These are phyloP conservation scores for Oreotrochilus melanogaster DNA, from an alignment of 2,113 vertebrate genomes.

Conservation along the genomic window DNA sequence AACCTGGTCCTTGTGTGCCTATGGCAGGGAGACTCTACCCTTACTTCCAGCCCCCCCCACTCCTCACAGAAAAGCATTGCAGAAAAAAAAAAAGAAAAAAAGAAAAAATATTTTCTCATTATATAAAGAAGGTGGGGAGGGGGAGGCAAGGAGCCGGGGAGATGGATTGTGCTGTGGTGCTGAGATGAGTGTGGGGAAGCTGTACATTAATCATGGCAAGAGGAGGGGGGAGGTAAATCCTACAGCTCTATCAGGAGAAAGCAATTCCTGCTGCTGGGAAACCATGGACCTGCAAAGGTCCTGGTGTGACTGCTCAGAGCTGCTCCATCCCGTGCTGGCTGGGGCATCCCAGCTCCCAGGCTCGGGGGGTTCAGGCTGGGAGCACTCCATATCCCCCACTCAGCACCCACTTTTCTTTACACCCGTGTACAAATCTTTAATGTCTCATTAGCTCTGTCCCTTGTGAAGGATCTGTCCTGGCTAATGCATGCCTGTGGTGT, in stretches of 20 bases:
- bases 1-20: background rate
- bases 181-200: background rate
- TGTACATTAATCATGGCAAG: background rate
- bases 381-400: fast-evolving
- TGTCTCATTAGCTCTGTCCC: background rate
- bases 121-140: background rate
- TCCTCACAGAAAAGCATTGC: background rate
- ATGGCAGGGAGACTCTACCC: fast-evolving
- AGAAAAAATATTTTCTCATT: background rate
- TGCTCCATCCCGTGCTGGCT: background rate
- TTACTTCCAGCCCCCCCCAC: background rate
- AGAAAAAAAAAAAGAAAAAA: background rate
- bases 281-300: background rate
- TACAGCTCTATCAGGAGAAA: background rate
- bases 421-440: fast-evolving
- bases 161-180: background rate
- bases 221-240: background rate
- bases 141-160: background rate
- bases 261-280: fast-evolving
- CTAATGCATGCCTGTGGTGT: fast-evolving
- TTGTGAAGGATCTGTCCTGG: fast-evolving
- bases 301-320: fast-evolving
- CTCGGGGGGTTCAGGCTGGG: background rate
- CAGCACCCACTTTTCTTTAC: background rate
- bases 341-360: background rate